Percentiles rank a stretch among this genome's conserved stretches.
phyloP scores from a whole-genome alignment of 2,797 vertebrate genomes.

The Sphenopsis melanotis region DNA sequence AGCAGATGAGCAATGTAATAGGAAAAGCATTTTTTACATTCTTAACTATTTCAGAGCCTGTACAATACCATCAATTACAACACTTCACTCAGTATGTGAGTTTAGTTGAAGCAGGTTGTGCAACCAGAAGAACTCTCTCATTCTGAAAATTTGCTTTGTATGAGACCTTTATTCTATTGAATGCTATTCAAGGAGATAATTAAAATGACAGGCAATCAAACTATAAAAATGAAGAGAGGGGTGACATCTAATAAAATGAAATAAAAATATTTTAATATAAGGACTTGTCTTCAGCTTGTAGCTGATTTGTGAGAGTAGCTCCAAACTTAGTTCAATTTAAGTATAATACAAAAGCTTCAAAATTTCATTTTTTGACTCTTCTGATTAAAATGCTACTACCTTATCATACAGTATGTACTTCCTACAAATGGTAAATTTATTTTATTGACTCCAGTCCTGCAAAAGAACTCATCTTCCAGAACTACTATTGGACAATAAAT shows the following conservation, averaged over 20 bases:
- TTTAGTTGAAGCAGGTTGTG: neutral
- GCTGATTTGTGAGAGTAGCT: neutral
- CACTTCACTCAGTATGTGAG: neutral
- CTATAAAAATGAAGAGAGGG: neutral
- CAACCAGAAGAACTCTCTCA: neutral
- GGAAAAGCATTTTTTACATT: neutral
- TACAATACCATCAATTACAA: neutral
- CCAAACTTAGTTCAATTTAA: neutral
- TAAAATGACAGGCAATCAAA: neutral
- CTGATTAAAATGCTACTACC: neutral
- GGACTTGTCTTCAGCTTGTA: neutral
- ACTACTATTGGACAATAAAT: neutral
- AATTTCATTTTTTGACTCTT: neutral
- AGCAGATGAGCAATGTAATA: neutral
- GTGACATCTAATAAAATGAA: neutral
- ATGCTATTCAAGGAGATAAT: neutral
- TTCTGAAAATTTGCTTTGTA: neutral
- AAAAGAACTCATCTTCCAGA: neutral
- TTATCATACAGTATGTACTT: neutral
- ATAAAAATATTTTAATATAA: neutral
- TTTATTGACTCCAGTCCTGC: neutral
- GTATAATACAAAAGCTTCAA: neutral
- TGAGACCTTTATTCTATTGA: neutral
- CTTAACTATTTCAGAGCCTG: neutral
- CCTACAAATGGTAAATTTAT: neutral